These are phyloP conservation scores for Numenius arquata DNA, from an alignment of 2,113 vertebrate species.

Conservation along the genomic window DNA sequence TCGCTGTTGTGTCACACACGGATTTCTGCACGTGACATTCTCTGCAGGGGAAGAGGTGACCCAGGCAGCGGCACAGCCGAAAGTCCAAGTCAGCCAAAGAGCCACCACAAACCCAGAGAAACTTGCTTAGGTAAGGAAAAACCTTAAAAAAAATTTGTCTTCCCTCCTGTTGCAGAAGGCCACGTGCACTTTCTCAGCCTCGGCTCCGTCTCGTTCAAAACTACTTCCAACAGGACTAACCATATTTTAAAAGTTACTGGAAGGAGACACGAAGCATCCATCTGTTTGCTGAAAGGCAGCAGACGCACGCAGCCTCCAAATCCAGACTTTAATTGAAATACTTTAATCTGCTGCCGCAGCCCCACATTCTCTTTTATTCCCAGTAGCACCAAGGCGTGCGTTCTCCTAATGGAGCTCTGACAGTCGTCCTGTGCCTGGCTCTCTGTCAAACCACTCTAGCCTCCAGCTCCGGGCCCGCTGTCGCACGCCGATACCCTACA, in stretches of 20 bases:
- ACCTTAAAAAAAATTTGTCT: too few relatives aligned
- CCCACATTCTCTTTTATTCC: conserved; percentile 11
- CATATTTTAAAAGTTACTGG: not conserved
- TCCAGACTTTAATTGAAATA: conserved; percentile 11
- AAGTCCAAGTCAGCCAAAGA: not conserved
- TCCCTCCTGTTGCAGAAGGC: not conserved
- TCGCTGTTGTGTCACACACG: accelerated
- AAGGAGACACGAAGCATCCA: not conserved
- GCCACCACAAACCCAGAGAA: not conserved
- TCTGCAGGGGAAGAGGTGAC: accelerated
- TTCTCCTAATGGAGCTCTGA: conserved; percentile 12
- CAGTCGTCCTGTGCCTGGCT: conserved; percentile 15
- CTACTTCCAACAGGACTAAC: not conserved
- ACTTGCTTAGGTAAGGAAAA: not conserved
- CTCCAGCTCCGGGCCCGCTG: not conserved
- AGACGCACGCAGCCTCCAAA: not conserved
- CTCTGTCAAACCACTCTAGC: conserved; percentile 39
- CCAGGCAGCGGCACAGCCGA: not conserved
- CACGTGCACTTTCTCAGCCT: not conserved
- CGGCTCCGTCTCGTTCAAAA: not conserved
- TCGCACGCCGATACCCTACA: not conserved
- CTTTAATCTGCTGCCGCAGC: not conserved
- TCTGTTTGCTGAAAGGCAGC: conserved; percentile 43
- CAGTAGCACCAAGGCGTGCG: conserved; percentile 1
- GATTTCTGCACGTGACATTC: not conserved